phyloP scores from a whole-genome alignment of 2,888 invertebrate species.

The Candidula unifasciata region DNA sequence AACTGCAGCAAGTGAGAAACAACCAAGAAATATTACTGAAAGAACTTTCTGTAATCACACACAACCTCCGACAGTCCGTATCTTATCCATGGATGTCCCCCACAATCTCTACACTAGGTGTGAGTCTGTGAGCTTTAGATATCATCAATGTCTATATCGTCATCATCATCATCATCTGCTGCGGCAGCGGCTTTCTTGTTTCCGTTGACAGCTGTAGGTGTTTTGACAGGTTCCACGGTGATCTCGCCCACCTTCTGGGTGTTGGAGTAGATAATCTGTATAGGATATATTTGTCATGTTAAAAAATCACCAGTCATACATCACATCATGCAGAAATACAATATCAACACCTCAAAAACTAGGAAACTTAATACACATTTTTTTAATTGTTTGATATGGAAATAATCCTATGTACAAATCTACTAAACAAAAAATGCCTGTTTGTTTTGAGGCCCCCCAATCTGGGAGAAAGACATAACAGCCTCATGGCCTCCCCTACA shows the following conservation, averaged over 20 bases:
- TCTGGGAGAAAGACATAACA: no score
- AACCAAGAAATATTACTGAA: neutral
- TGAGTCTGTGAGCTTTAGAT: slow-evolving; percentile 60
- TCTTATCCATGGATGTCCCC: neutral
- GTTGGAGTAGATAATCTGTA: slow-evolving; percentile 55
- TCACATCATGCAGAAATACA: no score
- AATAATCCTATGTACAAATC: no score
- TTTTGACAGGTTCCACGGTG: slow-evolving; percentile 56
- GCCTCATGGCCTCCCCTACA: no score
- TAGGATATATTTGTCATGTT: neutral
- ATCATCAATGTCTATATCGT: slow-evolving; percentile 76
- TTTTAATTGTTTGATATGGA: no score
- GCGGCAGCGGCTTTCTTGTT: slow-evolving; percentile 82
- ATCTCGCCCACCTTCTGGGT: slow-evolving; percentile 70
- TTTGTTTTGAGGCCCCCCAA: no score
- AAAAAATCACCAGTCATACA: neutral
- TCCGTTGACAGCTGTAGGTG: slow-evolving; percentile 55
- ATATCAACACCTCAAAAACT: no score
- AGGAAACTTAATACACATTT: no score
- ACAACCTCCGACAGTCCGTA: neutral
- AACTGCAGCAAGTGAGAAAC: neutral
- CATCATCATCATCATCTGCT: slow-evolving; percentile 83
- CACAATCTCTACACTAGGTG: neutral
- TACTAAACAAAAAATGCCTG: no score
- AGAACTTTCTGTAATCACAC: neutral